phyloP scores from a whole-genome alignment of 2,797 vertebrate genomes.

The Diplodus sargus region DNA sequence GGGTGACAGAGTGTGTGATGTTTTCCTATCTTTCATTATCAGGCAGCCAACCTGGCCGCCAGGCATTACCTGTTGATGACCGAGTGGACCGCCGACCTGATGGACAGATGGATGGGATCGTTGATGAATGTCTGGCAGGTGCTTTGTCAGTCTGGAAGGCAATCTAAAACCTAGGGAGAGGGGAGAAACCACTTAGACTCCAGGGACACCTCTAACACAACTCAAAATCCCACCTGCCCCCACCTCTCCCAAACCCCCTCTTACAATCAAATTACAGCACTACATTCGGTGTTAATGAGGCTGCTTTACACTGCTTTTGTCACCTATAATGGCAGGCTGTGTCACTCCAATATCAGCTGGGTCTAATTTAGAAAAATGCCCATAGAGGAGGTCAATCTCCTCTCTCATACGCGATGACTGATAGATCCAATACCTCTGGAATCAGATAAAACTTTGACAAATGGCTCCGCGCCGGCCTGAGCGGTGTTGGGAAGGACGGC shows the following conservation, averaged over 20 bases:
- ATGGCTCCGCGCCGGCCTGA: constrained; percentile 84
- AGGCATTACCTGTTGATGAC: constrained; percentile 88
- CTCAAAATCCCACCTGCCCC: constrained; percentile 69
- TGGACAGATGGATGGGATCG: constrained; percentile 88
- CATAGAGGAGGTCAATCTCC: constrained; percentile 88
- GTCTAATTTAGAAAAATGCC: constrained; percentile 87
- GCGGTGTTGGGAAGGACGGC: constrained; percentile 78
- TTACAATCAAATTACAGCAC: constrained; percentile 77
- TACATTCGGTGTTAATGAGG: constrained; percentile 69
- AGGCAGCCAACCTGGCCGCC: constrained; percentile 72
- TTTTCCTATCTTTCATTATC: constrained; percentile 88
- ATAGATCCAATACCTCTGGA: constrained; percentile 95
- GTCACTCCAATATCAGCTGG: constrained; percentile 79
- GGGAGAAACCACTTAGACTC: constrained; percentile 85
- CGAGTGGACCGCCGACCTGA: constrained; percentile 82
- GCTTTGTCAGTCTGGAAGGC: constrained; percentile 89
- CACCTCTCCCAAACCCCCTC: constrained; percentile 11
- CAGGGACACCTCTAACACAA: constrained; percentile 77
- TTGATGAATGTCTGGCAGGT: constrained; percentile 89
- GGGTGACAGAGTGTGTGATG: constrained; percentile 85
- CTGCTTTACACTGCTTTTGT: constrained; percentile 66
- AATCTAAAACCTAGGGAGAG: constrained; percentile 84
- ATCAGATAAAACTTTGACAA: constrained; percentile 99
- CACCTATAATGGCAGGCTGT: constrained; percentile 67
- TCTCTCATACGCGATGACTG: constrained; percentile 91